Evolutionary conservation across 2,888 invertebrate genomes (phyloP).

Genomic region (Torymus texanus): DNA sequence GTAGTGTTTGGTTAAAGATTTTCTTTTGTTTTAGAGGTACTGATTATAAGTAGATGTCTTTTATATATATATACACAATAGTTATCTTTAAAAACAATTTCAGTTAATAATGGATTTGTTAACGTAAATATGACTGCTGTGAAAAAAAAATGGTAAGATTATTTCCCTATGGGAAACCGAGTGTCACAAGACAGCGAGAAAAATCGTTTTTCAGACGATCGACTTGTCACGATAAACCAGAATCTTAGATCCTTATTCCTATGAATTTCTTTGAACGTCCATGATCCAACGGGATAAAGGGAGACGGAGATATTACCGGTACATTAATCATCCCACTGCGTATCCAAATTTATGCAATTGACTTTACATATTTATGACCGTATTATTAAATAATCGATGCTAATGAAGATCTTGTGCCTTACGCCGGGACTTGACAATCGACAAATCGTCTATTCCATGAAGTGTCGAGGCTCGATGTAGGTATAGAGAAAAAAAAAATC

Average conservation of each 20-base stretch:
- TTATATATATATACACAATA: too few species aligned
- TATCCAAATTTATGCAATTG: constrained; percentile 52
- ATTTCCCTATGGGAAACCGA: background rate
- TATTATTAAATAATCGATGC: constrained; percentile 52
- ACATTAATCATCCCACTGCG: constrained; percentile 1
- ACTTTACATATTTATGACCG: constrained; percentile 59
- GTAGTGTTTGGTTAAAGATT: too few species aligned
- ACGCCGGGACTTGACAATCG: background rate
- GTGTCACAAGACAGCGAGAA: background rate
- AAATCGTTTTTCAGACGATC: constrained; percentile 23
- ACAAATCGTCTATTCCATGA: constrained; percentile 23
- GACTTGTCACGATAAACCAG: constrained; percentile 11
- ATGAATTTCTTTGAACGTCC: constrained; percentile 7
- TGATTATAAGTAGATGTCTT: too few species aligned
- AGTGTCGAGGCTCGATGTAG: background rate
- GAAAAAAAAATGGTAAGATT: background rate
- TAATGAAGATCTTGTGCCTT: constrained; percentile 24
- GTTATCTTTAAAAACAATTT: too few species aligned
- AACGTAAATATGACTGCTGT: background rate
- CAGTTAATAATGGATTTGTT: background rate
- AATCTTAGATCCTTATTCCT: background rate
- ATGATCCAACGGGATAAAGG: background rate
- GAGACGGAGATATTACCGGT: background rate
- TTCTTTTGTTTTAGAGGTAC: too few species aligned
- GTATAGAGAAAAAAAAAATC: background rate